These are phyloP conservation scores for Sciurus vulgaris DNA, from an alignment of 2,797 vertebrate species.

Conservation along the genomic window DNA sequence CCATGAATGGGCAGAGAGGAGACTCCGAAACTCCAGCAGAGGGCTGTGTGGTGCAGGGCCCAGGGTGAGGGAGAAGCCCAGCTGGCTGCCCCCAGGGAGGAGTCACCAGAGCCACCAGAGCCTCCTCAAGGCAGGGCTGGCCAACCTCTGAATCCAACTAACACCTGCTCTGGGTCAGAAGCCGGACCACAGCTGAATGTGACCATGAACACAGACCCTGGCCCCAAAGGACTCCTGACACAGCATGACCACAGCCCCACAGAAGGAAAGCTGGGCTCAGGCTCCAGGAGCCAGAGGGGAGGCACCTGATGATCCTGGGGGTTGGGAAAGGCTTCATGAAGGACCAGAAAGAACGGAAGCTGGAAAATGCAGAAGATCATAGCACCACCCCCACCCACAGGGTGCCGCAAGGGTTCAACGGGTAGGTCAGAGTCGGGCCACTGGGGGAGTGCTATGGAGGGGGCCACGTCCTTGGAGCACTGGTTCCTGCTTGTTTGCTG, in stretches of 20 bases:
- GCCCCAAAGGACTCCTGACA: background rate
- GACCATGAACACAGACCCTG: background rate
- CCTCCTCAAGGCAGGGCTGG: background rate
- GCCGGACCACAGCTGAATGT: background rate
- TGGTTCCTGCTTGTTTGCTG: background rate
- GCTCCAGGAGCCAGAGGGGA: background rate
- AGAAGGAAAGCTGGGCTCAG: background rate
- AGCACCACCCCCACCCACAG: background rate
- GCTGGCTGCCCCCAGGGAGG: background rate
- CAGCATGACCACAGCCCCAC: background rate
- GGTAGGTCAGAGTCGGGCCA: background rate
- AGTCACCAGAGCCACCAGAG: background rate
- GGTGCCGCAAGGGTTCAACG: background rate
- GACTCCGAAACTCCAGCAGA: background rate
- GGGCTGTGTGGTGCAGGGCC: fast-evolving
- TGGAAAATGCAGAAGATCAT: background rate
- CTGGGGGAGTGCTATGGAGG: background rate
- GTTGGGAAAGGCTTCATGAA: background rate
- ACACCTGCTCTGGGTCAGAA: background rate
- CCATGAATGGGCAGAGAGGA: background rate
- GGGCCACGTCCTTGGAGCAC: background rate
- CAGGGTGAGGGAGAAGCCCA: background rate
- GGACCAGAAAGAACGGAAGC: background rate
- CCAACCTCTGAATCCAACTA: background rate
- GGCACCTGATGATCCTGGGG: fast-evolving